Percentiles rank a stretch among this genome's conserved stretches.
Conservation (phyloP, 2,113 vertebrate genomes). For the Seriola quinqueradiata region DNA sequence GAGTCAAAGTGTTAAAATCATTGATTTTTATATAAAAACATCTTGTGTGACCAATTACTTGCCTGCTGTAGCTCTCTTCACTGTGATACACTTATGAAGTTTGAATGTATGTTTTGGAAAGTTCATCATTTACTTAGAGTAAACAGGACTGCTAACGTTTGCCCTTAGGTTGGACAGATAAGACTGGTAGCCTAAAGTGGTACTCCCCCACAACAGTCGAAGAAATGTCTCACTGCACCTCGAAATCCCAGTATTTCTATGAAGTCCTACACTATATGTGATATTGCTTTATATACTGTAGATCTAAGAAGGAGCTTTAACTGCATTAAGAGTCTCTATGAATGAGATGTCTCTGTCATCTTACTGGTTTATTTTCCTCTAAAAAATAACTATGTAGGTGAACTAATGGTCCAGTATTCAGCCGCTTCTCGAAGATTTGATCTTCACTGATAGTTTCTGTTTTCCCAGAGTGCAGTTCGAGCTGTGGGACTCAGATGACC, state of each 20-base stretch:
- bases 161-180: slow-evolving; percentile 39
- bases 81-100: background rate
- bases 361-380: slow-evolving; percentile 2
- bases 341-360: background rate
- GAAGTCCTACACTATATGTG: background rate
- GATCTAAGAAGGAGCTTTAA: background rate
- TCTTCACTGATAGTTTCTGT: background rate
- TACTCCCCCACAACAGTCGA: background rate
- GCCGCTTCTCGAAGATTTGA: background rate
- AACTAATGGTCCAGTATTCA: background rate
- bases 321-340: background rate
- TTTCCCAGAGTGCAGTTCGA: slow-evolving; percentile 82
- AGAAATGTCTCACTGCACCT: slow-evolving; percentile 9
- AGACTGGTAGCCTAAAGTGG: slow-evolving; percentile 14
- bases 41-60: background rate
- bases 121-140: slow-evolving; percentile 72
- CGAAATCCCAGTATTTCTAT: background rate
- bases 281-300: background rate
- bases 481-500: slow-evolving; percentile 85
- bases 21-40: background rate
- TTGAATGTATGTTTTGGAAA: slow-evolving; percentile 26
- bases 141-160: slow-evolving; percentile 62
- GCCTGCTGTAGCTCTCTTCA: background rate
- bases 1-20: slow-evolving; percentile 54
- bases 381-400: background rate